Base-by-base conservation (phyloP, 2,113 vertebrate species). In the Peromyscus polionotus region DNA sequence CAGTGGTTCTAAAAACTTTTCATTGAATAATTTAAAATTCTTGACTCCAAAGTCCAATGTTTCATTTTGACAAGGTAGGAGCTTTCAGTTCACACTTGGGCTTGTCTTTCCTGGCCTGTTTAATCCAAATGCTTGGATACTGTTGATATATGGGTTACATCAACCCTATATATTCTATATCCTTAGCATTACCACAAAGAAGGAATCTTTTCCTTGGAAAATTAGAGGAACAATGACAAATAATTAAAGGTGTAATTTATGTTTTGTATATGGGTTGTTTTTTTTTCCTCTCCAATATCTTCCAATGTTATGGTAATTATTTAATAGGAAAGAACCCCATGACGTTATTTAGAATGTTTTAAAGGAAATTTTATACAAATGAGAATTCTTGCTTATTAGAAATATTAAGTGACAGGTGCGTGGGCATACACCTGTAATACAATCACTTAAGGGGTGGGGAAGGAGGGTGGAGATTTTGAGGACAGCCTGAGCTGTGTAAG, bases 1-100 rank as follows among this genome's bases (percentile, higher is more conserved):
- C n/a, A 59, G 45, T 92, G 48, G 48, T 80, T 95, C 22, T 88
- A 51, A 75, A 95, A 65, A 88, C 63, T 33, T 88, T 26, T 39
- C n/a, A 83, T 63, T 86, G 28, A 11, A 70, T 91, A 20, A 85
- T 17, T 73, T 33, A 54, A 51, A 86, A 36, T 68, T 59, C 17
- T 65, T 77, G 7, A 10, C n/a, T 83, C 48, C 39, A 73, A 93
- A 91, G 3, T 7, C 28, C 24, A 31, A 0, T 65, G 14, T 93
- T 97, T 96, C 59, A 33, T 68, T 73, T 48, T 92, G 31, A 19
- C 12, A 17, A 54, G 12, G 65, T 3, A 72, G 20, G 20, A 84
- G 2, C 17, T 19, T 63, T 90, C 57, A 48, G 75, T 68, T 90
- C 59, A 85, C 19, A 48, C 2, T 45, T 14, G 3, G 19, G 1